Evolutionary conservation across 2,888 invertebrate genomes (phyloP).

Genomic region (Bruchidius siliquastri): DNA sequence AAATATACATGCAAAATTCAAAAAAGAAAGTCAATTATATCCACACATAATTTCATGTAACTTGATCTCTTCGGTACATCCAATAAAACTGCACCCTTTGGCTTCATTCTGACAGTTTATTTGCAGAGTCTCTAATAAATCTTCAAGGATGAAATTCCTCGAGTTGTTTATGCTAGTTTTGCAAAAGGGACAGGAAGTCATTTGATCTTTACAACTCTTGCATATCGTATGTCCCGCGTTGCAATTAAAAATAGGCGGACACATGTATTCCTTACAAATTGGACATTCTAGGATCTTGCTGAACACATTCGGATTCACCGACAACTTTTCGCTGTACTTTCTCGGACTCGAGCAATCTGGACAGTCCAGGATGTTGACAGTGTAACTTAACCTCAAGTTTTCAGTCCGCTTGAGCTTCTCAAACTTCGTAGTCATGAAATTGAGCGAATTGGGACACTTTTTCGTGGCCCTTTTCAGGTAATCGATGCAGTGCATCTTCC

Average conservation of each 20-base stretch:
- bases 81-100: constrained; percentile 27
- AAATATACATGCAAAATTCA: neutral
- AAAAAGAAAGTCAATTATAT: constrained; percentile 7
- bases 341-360: neutral
- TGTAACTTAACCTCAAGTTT: constrained; percentile 14
- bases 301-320: constrained; percentile 4
- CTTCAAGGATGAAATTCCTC: constrained; percentile 34
- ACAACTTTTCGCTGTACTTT: constrained; percentile 1
- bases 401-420: constrained; percentile 8
- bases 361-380: constrained; percentile 9
- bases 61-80: constrained; percentile 19
- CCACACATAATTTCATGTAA: constrained; percentile 18
- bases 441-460: constrained; percentile 12
- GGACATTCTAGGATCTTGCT: constrained; percentile 33
- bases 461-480: constrained; percentile 13
- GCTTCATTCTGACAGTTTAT: constrained; percentile 31
- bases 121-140: constrained; percentile 27
- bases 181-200: constrained; percentile 34
- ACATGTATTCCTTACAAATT: constrained; percentile 37
- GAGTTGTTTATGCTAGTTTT: constrained; percentile 28
- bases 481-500: constrained; percentile 11
- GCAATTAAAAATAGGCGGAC: constrained; percentile 37
- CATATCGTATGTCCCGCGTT: constrained; percentile 37
- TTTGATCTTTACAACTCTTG: constrained; percentile 25
- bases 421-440: constrained; percentile 19